Evolutionary conservation across 1,140 invertebrate genomes (phyloP), one percentile per base, ranked within the genome.

Genomic region (Psix sp.): DNA sequence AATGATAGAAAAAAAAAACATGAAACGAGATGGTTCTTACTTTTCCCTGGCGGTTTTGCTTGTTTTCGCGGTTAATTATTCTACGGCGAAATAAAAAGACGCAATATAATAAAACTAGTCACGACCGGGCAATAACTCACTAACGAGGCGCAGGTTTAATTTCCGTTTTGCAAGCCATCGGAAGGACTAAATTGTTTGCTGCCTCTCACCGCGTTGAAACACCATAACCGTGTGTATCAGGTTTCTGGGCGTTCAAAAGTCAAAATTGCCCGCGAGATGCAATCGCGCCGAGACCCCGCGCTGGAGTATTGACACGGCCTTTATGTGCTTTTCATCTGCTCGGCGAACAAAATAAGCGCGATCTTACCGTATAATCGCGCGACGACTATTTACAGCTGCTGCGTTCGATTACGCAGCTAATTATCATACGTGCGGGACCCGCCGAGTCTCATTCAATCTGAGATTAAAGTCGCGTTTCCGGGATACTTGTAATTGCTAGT

Each of bases 81-180:
- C 24, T 36, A 29, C 38, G 9, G 16, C 26, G 29, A 33, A 49
- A 66, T 13, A 59, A 59, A 67, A 57, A 45, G 16, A 38, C 38
- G 21, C n/a, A 38, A 45, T 31, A n/a, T n/a, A 59, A 68, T 60
- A 70, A 60, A 60, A 56, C 56, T 48, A 70, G 66, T 70, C 66
- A 70, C 66, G 66, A 70, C 66, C 45, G 29, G 49, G 57, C 49
- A 70, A 51, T 54, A 70, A 70, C 54, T 70, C 56, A 48, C 54
- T 70, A 70, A 70, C 54, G 56, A 70, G 56, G 26, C 46, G 17
- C 48, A 52, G 51, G 24, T 45, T 66, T 48, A 73, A 66, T 73
- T 73, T 56, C 48, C 56, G 33, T 60, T 65, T 52, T 20, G 46
- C 42, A 29, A 43, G 21, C 26, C 48, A 40, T 48, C 40, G 15